Evolutionary conservation across 2,113 vertebrate genomes (phyloP).

Genomic region (Paradisaea rubra): DNA sequence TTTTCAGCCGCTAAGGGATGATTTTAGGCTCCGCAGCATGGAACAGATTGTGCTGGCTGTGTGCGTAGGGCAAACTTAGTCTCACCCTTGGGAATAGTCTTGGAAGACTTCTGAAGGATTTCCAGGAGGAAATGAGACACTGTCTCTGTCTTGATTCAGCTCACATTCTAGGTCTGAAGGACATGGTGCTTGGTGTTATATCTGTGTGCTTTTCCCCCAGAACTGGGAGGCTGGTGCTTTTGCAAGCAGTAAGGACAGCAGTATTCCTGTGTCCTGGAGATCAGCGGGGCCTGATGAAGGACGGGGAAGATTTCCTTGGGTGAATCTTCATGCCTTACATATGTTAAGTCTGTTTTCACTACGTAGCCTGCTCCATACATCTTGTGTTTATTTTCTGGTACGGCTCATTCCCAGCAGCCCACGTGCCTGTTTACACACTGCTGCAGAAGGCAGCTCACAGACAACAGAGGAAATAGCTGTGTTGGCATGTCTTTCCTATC

Average conservation of each 20-base stretch:
- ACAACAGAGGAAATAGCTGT: neutral
- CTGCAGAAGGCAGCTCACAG: neutral
- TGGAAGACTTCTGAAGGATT: neutral
- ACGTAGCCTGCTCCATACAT: neutral
- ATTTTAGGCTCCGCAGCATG: neutral
- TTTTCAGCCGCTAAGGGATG: neutral
- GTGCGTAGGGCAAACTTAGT: neutral
- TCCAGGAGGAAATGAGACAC: neutral
- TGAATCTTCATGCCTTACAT: neutral
- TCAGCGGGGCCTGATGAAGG: neutral
- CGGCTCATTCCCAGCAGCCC: neutral
- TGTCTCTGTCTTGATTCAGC: neutral
- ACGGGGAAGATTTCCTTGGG: neutral
- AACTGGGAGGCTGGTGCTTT: neutral
- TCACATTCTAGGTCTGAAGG: neutral
- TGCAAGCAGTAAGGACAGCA: neutral
- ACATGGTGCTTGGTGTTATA: neutral
- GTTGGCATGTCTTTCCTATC: neutral
- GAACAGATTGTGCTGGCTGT: neutral
- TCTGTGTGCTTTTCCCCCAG: neutral
- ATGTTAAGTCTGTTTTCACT: neutral
- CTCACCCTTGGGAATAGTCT: neutral
- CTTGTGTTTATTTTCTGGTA: conserved; percentile 5
- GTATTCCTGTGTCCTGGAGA: neutral
- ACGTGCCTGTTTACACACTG: accelerated